Base-by-base conservation (phyloP, 2,888 invertebrate genomes). In the Lasioglossum malachurum region DNA sequence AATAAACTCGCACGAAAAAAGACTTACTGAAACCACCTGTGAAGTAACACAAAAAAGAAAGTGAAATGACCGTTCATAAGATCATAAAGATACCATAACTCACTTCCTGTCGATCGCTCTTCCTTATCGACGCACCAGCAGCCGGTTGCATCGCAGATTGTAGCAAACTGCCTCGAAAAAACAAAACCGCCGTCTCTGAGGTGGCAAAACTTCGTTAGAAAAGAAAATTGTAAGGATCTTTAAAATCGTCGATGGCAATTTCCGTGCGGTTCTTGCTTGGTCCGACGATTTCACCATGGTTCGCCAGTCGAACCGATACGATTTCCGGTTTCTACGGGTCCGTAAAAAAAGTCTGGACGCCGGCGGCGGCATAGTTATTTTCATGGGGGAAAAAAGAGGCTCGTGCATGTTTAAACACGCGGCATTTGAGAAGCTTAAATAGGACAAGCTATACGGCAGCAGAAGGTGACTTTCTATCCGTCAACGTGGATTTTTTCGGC, bases 401-500 rank as follows among this genome's bases (percentile, higher is more conserved):
- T 31, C 27, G 60, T 49, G 35, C 27, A 72, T 46, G 73, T 53
- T 67, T 49, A 78, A 73, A 31, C 75, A 44, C 35, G 8, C 35
- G 35, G 27, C 46, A 35, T 35, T 67, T 16, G 78, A 57, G 77
- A 53, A 41, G 77, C 35, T 57, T 75, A 85, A 82, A 83, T 85
- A 44, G 87, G 78, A 86, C 87, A 87, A 67, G 35, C 41, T 67
- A 80, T 49, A 80, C 75, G 27, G 27, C 75, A 64, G 77, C 60
- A 57, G 53, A 19, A 81, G 67, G 72, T 60, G 67, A 82, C 88
- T 90, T 90, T 90, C 86, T 90, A 87, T 41, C 64, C 38, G 74
- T 78, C 53, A 35, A 75, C 67, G 31, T 41, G 8, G 35, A 74
- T 79, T 82, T 86, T 85, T 82, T 46, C 41, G 31, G 16, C 16